A percentile compares a stretch with the other conserved stretches of the same genome.
Evolutionary conservation across 2,888 invertebrate genomes (phyloP).

Genomic region (Stenodema calcarata): DNA sequence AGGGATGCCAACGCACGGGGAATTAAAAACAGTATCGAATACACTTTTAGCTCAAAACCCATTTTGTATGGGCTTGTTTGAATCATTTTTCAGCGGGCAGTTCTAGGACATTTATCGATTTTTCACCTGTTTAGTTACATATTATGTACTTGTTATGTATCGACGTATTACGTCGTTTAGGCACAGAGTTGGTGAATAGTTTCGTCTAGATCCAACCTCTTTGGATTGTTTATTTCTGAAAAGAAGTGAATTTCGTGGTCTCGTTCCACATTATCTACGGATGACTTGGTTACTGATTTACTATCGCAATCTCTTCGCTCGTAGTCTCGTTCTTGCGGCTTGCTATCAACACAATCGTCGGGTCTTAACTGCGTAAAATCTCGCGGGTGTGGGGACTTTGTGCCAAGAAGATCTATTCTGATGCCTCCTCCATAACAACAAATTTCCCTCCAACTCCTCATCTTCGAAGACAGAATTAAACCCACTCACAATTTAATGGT

Average conservation of each 20-base stretch:
- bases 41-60: too few species aligned
- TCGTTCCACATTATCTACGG: not conserved
- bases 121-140: too few species aligned
- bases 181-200: too few species aligned
- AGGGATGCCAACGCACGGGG: too few species aligned
- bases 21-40: too few species aligned
- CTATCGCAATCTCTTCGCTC: not conserved
- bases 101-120: too few species aligned
- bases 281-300: not conserved
- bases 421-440: not conserved
- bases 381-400: not conserved
- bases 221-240: not conserved
- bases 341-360: not conserved
- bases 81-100: too few species aligned
- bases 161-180: too few species aligned
- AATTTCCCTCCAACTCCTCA: not conserved
- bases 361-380: not conserved
- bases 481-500: not conserved
- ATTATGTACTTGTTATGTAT: too few species aligned
- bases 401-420: constrained; percentile 15
- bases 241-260: too few species aligned
- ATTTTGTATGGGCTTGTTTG: too few species aligned
- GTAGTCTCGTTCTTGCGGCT: not conserved
- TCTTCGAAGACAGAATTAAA: constrained; percentile 5
- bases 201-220: not conserved